phyloP scores from a whole-genome alignment of 2,797 vertebrate species.

The Gymnodraco acuticeps region DNA sequence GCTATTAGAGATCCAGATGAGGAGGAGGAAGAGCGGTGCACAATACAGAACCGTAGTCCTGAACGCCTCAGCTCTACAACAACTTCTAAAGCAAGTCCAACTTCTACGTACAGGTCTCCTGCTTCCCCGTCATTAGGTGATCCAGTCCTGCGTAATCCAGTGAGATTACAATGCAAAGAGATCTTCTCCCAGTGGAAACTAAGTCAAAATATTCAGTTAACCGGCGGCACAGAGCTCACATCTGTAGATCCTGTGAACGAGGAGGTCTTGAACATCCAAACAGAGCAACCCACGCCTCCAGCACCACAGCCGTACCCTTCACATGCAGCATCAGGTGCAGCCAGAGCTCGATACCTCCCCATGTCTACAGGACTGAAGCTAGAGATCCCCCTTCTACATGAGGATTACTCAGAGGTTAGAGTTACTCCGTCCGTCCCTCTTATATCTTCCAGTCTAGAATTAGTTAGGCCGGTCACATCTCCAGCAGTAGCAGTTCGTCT shows the following conservation, averaged over 20 bases:
- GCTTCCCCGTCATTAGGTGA: conserved; percentile 76
- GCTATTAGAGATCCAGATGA: conserved; percentile 89
- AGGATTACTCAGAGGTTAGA: conserved; percentile 54
- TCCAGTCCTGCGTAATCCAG: conserved; percentile 39
- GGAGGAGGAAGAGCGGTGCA: conserved; percentile 76
- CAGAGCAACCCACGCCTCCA: conserved; percentile 75
- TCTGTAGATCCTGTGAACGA: conserved; percentile 51
- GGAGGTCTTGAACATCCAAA: conserved; percentile 29
- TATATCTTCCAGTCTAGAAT: conserved; percentile 83
- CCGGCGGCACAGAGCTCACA: conserved; percentile 50
- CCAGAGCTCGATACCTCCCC: conserved; percentile 90
- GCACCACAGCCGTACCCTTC: conserved; percentile 78
- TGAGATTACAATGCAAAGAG: conserved; percentile 48
- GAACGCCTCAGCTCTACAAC: conserved; percentile 64
- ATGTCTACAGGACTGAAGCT: conserved; percentile 91
- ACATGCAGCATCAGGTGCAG: conserved; percentile 85
- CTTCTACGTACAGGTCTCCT: conserved; percentile 76
- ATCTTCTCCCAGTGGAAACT: conserved; percentile 71
- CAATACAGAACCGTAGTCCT: conserved; percentile 22
- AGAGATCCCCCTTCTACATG: conserved; percentile 81
- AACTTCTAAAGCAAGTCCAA: conserved; percentile 77
- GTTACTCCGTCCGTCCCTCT: conserved; percentile 64
- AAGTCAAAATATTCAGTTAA: conserved; percentile 68
- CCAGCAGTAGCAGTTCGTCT: conserved; percentile 92
- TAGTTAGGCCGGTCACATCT: conserved; percentile 81